These are phyloP conservation scores for Bugulina stolonifera DNA, from an alignment of 2,888 invertebrate genomes.

Conservation along the genomic window DNA sequence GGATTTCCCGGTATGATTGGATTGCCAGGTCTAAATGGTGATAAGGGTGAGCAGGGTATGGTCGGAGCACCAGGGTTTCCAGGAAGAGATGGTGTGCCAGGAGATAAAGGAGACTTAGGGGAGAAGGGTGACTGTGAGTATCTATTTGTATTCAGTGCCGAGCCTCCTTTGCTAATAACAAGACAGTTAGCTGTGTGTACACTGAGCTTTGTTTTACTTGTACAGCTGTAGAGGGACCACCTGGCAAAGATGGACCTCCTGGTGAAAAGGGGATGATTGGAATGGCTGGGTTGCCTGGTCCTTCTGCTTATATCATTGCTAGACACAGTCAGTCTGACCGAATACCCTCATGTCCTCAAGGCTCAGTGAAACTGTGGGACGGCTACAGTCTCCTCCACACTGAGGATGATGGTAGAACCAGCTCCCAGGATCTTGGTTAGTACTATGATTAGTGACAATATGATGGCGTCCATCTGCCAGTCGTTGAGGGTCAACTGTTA, in stretches of 20 bases:
- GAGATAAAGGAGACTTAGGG: constrained; percentile 5
- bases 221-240: background rate
- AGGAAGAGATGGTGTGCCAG: background rate
- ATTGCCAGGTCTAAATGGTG: constrained; percentile 22
- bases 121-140: background rate
- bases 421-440: constrained; percentile 82
- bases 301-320: constrained; percentile 63
- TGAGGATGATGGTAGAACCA: constrained; percentile 91
- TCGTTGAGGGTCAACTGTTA: too few species aligned
- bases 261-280: constrained; percentile 53
- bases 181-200: background rate
- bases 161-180: background rate
- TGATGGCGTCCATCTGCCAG: too few species aligned
- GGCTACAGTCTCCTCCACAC: constrained; percentile 90
- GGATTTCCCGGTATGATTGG: constrained; percentile 24
- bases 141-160: too few species aligned
- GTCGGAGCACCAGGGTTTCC: constrained; percentile 11
- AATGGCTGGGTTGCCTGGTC: constrained; percentile 31
- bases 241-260: constrained; percentile 2
- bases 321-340: constrained; percentile 79
- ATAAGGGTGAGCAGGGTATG: constrained; percentile 24
- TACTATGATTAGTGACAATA: too few species aligned
- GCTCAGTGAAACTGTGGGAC: constrained; percentile 82
- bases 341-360: constrained; percentile 73
- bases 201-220: background rate